phyloP scores from a whole-genome alignment of 2,797 vertebrate genomes.

The Ataeniobius toweri region DNA sequence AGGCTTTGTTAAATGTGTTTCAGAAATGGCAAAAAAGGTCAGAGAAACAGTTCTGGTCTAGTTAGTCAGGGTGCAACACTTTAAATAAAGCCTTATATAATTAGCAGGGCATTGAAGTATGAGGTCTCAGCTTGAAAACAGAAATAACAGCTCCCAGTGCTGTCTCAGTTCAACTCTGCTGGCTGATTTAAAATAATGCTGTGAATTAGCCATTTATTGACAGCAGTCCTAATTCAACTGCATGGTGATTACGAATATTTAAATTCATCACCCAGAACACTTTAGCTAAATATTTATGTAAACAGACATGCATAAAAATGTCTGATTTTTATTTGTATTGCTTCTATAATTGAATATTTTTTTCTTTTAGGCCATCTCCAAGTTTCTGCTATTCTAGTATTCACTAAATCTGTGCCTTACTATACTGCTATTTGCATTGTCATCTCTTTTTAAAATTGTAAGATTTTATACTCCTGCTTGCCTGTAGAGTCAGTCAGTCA shows the following conservation, averaged over 20 bases:
- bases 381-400: not conserved
- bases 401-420: not conserved
- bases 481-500: not conserved
- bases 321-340: not conserved
- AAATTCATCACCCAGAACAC: not conserved
- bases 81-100: not conserved
- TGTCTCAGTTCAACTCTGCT: not conserved
- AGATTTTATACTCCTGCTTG: not conserved
- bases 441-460: not conserved
- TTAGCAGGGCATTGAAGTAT: not conserved
- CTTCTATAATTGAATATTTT: not conserved
- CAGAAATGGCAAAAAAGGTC: slow-evolving; percentile 1
- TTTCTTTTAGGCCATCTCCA: not conserved
- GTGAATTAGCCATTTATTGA: not conserved
- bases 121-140: not conserved
- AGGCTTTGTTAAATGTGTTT: slow-evolving; percentile 5
- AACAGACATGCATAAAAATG: not conserved
- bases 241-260: not conserved
- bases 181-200: not conserved
- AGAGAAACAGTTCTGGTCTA: slow-evolving; percentile 2
- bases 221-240: not conserved
- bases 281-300: not conserved
- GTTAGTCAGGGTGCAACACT: not conserved
- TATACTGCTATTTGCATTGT: not conserved
- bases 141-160: not conserved